These are phyloP conservation scores for Petromus typicus DNA, from an alignment of 2,113 vertebrate genomes.

Conservation along the genomic window DNA sequence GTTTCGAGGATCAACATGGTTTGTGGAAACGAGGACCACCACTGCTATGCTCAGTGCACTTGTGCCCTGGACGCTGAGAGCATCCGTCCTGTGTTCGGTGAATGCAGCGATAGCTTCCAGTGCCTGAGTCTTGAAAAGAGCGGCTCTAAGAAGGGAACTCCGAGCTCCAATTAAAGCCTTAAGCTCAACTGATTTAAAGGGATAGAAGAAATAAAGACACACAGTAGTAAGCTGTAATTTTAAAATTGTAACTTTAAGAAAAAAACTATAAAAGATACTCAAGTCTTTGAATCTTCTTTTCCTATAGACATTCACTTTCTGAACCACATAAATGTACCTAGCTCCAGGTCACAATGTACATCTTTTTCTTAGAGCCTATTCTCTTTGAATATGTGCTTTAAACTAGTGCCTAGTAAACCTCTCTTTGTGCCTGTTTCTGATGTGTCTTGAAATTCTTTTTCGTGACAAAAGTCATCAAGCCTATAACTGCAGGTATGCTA, in stretches of 20 bases:
- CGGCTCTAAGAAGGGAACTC: slow-evolving; percentile 94
- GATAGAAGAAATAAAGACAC: neutral
- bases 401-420: neutral
- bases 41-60: slow-evolving; percentile 99
- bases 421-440: neutral
- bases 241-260: neutral
- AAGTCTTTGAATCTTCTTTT: neutral
- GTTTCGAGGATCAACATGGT: slow-evolving; percentile 99
- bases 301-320: neutral
- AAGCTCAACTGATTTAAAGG: slow-evolving; percentile 66
- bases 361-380: neutral
- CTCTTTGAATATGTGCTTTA: neutral
- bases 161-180: slow-evolving; percentile 73
- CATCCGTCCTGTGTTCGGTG: slow-evolving; percentile 98
- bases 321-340: neutral
- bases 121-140: slow-evolving; percentile 94
- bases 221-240: neutral
- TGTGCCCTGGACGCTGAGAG: slow-evolving; percentile 99
- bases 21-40: slow-evolving; percentile 96
- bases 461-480: neutral
- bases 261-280: neutral
- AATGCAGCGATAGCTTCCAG: slow-evolving; percentile 99
- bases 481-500: neutral
- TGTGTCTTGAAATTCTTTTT: neutral
- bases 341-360: neutral